Conservation (phyloP, 2,797 vertebrate species). For the Melanotaenia maccullochi region DNA sequence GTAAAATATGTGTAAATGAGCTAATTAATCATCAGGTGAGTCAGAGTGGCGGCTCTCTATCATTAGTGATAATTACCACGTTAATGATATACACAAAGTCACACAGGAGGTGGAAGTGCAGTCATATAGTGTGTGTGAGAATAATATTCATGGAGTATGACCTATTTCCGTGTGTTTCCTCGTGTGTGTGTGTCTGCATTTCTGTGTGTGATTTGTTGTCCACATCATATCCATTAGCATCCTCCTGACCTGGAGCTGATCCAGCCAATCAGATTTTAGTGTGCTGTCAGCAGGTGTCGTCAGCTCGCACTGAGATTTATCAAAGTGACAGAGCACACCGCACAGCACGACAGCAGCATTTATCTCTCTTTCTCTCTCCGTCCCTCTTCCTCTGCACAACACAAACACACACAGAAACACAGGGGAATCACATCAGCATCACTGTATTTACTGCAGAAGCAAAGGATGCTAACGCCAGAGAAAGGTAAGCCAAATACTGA, state of each 20-base stretch:
- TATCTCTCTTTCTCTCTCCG: conserved; percentile 65
- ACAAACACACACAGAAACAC: conserved; percentile 18
- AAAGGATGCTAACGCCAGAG: conserved; percentile 28
- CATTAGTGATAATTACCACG: conserved; percentile 58
- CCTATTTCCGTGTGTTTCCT: conserved; percentile 38
- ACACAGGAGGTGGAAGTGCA: conserved; percentile 32
- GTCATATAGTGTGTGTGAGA: conserved; percentile 21
- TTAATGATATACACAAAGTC: conserved; percentile 63
- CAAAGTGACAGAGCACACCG: conserved; percentile 78
- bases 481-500: conserved; percentile 9
- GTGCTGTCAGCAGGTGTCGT: conserved; percentile 83
- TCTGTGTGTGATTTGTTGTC: conserved; percentile 68
- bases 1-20: conserved; percentile 48
- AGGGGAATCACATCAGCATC: conserved; percentile 39
- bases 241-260: conserved; percentile 74
- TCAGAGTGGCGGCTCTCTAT: conserved; percentile 36
- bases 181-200: conserved; percentile 28
- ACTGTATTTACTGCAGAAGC: conserved; percentile 42
- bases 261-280: conserved; percentile 79
- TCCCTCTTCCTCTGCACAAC: conserved; percentile 23
- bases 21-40: conserved; percentile 53
- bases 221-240: conserved; percentile 78
- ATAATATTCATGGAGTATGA: conserved; percentile 27
- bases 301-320: conserved; percentile 82
- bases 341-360: conserved; percentile 78